Percentiles rank a stretch among this genome's conserved stretches.
These are phyloP conservation scores for Spilogale gracilis DNA, from an alignment of 2,113 vertebrate species.

Conservation along the genomic window DNA sequence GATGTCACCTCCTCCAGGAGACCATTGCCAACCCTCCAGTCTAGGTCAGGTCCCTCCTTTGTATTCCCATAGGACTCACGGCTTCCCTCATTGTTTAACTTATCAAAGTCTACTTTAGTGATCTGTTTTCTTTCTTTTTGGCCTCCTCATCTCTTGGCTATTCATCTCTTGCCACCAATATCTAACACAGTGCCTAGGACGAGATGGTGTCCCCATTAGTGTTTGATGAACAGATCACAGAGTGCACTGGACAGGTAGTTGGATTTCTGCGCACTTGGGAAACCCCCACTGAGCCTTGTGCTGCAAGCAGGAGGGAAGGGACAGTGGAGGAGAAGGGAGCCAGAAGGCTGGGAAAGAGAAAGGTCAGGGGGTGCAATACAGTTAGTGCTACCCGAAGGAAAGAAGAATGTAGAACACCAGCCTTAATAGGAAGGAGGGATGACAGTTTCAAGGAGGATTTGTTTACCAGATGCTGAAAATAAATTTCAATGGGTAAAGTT, in stretches of 20 bases:
- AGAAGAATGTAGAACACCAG: neutral
- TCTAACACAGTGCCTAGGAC: neutral
- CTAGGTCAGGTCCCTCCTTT: neutral
- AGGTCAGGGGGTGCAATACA: neutral
- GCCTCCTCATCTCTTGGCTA: neutral
- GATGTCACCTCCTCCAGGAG: neutral
- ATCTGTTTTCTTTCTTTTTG: neutral
- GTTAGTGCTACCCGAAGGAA: neutral
- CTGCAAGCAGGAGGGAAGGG: neutral
- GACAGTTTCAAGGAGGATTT: neutral
- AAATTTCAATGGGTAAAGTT: neutral
- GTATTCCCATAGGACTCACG: neutral
- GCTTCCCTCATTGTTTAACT: neutral
- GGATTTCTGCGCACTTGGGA: neutral
- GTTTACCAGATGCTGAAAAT: neutral
- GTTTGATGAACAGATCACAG: neutral
- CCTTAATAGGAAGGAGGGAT: neutral
- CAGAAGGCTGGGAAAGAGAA: neutral
- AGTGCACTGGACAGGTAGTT: neutral
- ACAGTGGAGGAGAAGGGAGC: neutral
- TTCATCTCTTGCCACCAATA: neutral
- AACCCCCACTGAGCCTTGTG: neutral
- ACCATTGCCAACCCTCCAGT: neutral
- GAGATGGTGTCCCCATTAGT: too few species aligned
- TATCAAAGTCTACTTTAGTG: neutral